Evolutionary conservation across 2,888 invertebrate species (phyloP), one percentile per base, ranked within the genome.

Genomic region (Camptogramma bilineatum): DNA sequence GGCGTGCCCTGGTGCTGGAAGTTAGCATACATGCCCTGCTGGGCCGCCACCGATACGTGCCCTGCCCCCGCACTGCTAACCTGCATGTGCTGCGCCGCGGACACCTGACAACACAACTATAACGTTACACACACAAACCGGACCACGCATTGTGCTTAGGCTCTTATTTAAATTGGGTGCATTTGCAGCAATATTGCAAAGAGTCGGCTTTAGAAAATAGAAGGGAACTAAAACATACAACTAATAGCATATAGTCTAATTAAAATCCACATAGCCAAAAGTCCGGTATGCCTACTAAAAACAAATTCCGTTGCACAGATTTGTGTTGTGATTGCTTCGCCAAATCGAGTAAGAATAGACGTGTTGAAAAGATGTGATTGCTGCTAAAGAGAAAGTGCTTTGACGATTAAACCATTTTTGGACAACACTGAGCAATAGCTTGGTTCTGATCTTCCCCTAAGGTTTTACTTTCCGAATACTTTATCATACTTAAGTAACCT

Each of bases 1-100:
- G 93, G 90, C 56, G 85, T 83, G 55, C 86, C 86, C 75, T 94
- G 88, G 69, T 94, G 92, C 69, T 94, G 94, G 82, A 93, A 93
- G 80, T 78, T 87, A 65, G 90, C 92, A 91, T 96, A 97, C 94
- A 97, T 96, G 75, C 97, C 96, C 85, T 97, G 97, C 84, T 97
- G 97, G 28, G 97, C 95, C n/a, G 97, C 97, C 62, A 97, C 96
- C 1, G 96, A 96, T 55, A 97, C 96, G 66, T 90, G 91, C 52
- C 95, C 96, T 76, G 95, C 94, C 81, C 96, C 91, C 73, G 95
- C 96, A 72, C 96, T 95, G 77, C 95, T 95, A 75, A 97, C 94
- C 86, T 96, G 96, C 94, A 97, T 95, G 82, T 97, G 97, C 87
- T 98, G 98, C 31, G 97, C 97, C 75, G 97, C 96, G 1, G 97